Base-by-base conservation (phyloP, 2,113 vertebrate species). In the Phycodurus eques region DNA sequence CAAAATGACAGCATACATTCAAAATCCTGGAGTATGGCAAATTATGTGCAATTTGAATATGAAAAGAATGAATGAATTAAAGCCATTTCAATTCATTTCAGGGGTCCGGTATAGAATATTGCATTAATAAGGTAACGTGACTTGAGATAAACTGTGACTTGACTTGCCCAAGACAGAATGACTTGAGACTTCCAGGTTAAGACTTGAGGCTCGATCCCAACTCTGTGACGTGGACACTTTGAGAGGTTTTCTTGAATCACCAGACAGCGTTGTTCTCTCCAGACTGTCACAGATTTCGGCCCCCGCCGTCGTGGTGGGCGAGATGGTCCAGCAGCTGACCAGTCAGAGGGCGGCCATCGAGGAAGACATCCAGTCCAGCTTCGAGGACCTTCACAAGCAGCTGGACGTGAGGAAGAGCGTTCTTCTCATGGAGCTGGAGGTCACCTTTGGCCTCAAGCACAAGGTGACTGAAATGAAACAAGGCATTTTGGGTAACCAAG, bases 361-460 rank as follows among this genome's bases (percentile, higher is more conserved):
- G 80, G 97, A 99, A 69, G 96, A 98, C 89, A 96, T 99, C 89
- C 95, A 97, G 79, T 94, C 94, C 8, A 96, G 96, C 81, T 97
- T 99, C 13, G 94, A 95, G 74, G 98, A 99, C 74, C 93, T 99
- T 61, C 96, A 99, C 91, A 97, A 97, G 91, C 98, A 97, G 67
- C 85, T 98, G 76, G 98, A 98, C 19, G 95, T 98, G 68, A 92
- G 97, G 69, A 98, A 98, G 90, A 98, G 96, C 0, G 97, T 98
- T 44, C 90, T 99, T 77, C 94, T 99, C 10, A 98, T 98, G 98
- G 98, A 99, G 84, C 92, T 99, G 85, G 97, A 99, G 81, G 97
- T 99, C 85, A 99, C 98, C 69, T 98, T 95, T 8, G 96, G 96
- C 70, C 94, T 97, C 87, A 99, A 99, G 87, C 97, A 99, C 89